A percentile compares a stretch with the other conserved stretches of the same genome.
Conservation (phyloP, 2,888 invertebrate genomes). For the Aelia acuminata region DNA sequence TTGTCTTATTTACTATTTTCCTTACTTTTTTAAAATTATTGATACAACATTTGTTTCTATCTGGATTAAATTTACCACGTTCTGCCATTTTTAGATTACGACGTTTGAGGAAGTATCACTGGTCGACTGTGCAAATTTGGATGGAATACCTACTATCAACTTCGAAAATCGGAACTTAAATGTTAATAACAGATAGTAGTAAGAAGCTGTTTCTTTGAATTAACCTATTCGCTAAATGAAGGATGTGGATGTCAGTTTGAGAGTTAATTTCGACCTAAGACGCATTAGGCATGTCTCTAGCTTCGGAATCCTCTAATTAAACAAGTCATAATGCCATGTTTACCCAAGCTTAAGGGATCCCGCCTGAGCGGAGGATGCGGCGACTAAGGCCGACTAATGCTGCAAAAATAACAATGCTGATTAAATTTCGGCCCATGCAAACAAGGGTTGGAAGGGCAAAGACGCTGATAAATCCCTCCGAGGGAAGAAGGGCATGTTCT, state of each 20-base stretch:
- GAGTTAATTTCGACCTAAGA: not conserved
- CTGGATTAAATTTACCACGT: too few species aligned
- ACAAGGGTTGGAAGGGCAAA: constrained; percentile 34
- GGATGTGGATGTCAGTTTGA: not conserved
- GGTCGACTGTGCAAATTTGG: too few species aligned
- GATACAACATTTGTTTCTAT: too few species aligned
- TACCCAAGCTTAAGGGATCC: not conserved
- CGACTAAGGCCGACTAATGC: constrained; percentile 9
- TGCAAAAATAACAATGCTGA: constrained; percentile 35
- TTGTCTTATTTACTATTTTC: too few species aligned
- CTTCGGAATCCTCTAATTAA: constrained; percentile 4
- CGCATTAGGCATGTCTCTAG: not conserved
- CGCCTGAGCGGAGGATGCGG: not conserved
- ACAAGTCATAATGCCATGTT: constrained; percentile 22
- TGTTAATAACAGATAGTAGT: not conserved
- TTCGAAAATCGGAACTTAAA: too few species aligned
- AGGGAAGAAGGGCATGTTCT: constrained; percentile 42
- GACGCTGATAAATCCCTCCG: constrained; percentile 28
- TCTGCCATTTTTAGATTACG: too few species aligned
- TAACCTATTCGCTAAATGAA: not conserved
- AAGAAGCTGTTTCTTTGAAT: not conserved
- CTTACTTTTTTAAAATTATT: too few species aligned
- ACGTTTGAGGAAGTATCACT: too few species aligned
- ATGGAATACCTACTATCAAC: too few species aligned
- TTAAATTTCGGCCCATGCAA: constrained; percentile 34